Evolutionary conservation across 30 jellyfish, hydroid and myxozoan species (phyloP), one percentile per base, ranked within the genome.

Genomic region (Aurelia sp.): DNA sequence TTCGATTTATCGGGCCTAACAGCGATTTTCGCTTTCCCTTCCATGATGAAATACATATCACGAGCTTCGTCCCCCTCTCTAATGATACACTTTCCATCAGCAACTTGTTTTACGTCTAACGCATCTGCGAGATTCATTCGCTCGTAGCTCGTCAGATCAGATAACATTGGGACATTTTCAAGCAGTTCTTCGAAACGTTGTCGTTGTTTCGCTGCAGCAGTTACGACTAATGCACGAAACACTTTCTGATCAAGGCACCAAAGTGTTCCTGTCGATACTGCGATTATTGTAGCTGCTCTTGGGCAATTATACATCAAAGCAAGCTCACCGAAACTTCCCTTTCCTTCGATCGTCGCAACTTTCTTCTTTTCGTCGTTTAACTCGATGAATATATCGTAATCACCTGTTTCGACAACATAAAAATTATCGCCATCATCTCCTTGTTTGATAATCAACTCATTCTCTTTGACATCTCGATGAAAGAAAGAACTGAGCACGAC

Each of bases 341-440:
- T 89, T 44, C 96, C 96, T 30, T 90, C 92, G 38, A 95, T 76
- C 5, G 97, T 68, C 17, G 99, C 99, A 19, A 95, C 87, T 79
- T 62, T 87, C 71, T 90, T 95, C 55, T 76, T 85, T 17, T 66
- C 97, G 4, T 33, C 82, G 17, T 35, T 85, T 57, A 71, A 70
- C 53, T 83, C 97, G 71, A 95, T 83, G 48, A 77, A 60, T 78
- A 95, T 91, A 76, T 89, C 98, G 71, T 75, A 95, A 13, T 58
- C 66, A 5, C 99, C 99, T 17, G 96, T 75, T 35, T 95, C 96
- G 40, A 95, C 85, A 71, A 95, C 99, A 58, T 95, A 95, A 58
- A 95, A 95, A 63, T 95, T 95, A 55, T 95, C 99, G 2, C 99
- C 99, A 59, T 95, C 99, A 71, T 95, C 99, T 8, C 99, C 99